Evolutionary conservation across 2,888 invertebrate genomes (phyloP).

Genomic region (Drosophila lacicola): DNA sequence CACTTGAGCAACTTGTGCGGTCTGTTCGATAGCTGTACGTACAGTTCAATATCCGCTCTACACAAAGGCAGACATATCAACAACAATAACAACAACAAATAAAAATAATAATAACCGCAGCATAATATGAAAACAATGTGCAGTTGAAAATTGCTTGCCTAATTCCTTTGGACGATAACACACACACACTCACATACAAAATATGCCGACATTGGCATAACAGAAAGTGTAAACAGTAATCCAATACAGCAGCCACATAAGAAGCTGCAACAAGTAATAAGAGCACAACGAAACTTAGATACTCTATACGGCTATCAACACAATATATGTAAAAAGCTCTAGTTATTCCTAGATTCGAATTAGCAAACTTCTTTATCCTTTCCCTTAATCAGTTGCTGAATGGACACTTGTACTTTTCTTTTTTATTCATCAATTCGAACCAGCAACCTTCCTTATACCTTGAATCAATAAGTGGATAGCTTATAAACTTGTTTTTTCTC

Average conservation of each 20-base stretch:
- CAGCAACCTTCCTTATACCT: too few relatives aligned
- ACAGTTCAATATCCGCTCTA: constrained; percentile 62
- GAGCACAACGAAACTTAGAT: constrained; percentile 16
- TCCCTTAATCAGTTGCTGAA: too few relatives aligned
- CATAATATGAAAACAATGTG: constrained; percentile 42
- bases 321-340: too few relatives aligned
- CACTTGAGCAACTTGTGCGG: constrained; percentile 64
- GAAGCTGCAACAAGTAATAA: constrained; percentile 4
- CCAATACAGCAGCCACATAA: constrained; percentile 25
- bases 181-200: constrained; percentile 8
- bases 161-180: constrained; percentile 4
- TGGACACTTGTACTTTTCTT: too few relatives aligned
- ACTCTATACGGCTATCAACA: constrained; percentile 19
- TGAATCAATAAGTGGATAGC: too few relatives aligned
- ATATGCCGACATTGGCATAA: constrained; percentile 47
- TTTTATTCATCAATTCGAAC: too few relatives aligned
- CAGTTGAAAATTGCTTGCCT: constrained; percentile 15
- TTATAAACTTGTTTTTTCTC: too few relatives aligned
- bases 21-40: constrained; percentile 19
- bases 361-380: too few relatives aligned
- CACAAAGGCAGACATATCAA: constrained; percentile 28
- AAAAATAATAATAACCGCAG: constrained; percentile 20
- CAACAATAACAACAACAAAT: constrained; percentile 8
- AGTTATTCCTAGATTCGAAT: too few relatives aligned
- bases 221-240: constrained; percentile 66